Base-by-base conservation (phyloP, 2,797 vertebrate genomes). In the Channa striata region DNA sequence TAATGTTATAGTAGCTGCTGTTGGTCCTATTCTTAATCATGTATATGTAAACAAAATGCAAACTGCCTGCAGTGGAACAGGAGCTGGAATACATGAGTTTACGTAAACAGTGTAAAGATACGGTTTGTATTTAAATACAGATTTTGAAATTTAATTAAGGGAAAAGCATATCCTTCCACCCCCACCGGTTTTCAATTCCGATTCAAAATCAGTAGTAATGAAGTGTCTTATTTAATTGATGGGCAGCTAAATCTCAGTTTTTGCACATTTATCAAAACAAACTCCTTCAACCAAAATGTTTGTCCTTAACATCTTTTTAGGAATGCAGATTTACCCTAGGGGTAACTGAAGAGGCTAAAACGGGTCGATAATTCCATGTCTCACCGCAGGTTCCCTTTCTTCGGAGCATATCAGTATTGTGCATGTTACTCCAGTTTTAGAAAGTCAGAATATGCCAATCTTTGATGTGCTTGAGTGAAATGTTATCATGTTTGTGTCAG, bases 401-500 rank as follows among this genome's bases (percentile, higher is more conserved):
- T 78, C 63, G 8, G 23, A 62, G 74, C 68, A 19, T 87, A 87
- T 90, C 85, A 60, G 67, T 47, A 2, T 50, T 10, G 13, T 61
- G 56, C 84, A 85, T 61, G 80, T 74, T 69, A 53, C 53, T 75
- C 77, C 70, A 72, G 34, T 83, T 88, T 79, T 83, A 83, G 75
- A 82, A 70, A 77, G 75, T 80, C 56, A 61, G 54, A 83, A 82
- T 72, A 78, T 79, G 74, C 69, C 87, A 77, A 68, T 87, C 80
- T 83, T 85, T 86, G 80, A 88, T 86, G 80, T 71, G 83, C 74
- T 79, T 68, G 44, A 54, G 78, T 77, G 74, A 84, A 87, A 88
- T 83, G 83, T 89, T 91, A 90, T 92, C 91, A 68, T 66, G 73
- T 86, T 72, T 76, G 76, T 85, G 88, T 88, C 86, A 88, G 89